Conservation (phyloP, 92 coral and sea anemone species). For the Meandrina meandrites region DNA sequence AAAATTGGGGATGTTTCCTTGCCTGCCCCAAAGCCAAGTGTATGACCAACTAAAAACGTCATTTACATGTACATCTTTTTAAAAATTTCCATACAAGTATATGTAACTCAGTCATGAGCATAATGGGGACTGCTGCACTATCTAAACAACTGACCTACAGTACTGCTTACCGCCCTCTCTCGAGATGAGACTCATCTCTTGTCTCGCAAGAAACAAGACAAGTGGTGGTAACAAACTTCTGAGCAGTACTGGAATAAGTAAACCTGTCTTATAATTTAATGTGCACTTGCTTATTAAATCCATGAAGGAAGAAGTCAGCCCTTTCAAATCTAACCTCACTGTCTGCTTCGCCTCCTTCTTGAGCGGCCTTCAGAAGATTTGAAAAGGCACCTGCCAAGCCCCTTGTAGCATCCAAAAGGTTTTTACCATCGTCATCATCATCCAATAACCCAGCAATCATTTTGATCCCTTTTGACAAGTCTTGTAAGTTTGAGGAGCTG, state of each 20-base stretch:
- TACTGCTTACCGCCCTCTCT: no score
- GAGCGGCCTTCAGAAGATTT: conserved; percentile 90
- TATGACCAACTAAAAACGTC: no score
- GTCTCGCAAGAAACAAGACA: not conserved
- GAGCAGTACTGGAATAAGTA: no score
- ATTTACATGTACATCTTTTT: no score
- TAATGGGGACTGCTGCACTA: no score
- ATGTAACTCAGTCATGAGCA: no score
- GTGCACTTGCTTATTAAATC: not conserved
- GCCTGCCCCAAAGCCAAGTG: no score
- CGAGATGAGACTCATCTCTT: no score
- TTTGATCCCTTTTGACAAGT: conserved; percentile 92
- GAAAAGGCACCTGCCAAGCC: conserved; percentile 96
- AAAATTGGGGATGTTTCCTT: no score
- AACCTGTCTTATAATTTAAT: not conserved
- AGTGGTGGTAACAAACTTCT: no score
- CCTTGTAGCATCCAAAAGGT: conserved; percentile 87
- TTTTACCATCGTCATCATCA: conserved; percentile 86
- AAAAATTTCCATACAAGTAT: no score
- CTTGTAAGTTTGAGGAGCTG: conserved; percentile 95
- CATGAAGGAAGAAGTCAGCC: not conserved
- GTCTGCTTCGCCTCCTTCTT: conserved; percentile 82
- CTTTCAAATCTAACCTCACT: conserved; percentile 68
- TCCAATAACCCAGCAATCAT: conserved; percentile 98
- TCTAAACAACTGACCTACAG: no score